Evolutionary conservation across 2,113 vertebrate species (phyloP), one percentile per base, ranked within the genome.

Genomic region (Scytalopus superciliaris): DNA sequence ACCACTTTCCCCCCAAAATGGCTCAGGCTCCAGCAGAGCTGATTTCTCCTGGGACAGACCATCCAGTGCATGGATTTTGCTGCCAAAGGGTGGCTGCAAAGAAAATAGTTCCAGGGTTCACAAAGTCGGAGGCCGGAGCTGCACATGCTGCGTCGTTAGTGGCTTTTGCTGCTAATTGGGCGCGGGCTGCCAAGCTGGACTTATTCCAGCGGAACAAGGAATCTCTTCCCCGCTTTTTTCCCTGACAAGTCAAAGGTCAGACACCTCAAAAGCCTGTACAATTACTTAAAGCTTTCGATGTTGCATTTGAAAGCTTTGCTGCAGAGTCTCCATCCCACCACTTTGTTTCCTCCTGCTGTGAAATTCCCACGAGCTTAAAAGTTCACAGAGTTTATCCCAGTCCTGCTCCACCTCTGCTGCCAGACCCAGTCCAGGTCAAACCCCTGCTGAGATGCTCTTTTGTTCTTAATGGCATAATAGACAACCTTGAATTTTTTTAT

Each of bases 151-250:
- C 3, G 27, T 74, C 3, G 0, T 86, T 86, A 82, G 84, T 82
- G 93, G 84, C 87, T 95, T 89, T 84, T 87, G 84, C 81, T 84
- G 93, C 89, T 96, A 93, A 97, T 89, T 94, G 94, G 95, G 78
- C 0, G 0, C 10, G 0, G 55, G 45, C 70, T 94, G 94, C 87
- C 94, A 84, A 75, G 68, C 87, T 89, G 84, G 81, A 81, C 66
- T 63, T 45, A 74, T 6, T 94, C 86, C 95, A 94, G 86, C 0
- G 1, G 83, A 92, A 92, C 94, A 92, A 90, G 55, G 80, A 93
- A 92, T 77, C 86, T 77, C 55, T 90, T 66, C 62, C 39, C 68
- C 69, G 59, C 39, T 62, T 85, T 90, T 79, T 68, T 62, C 37
- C 45, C 40, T 52, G 45, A 45, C 55, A 80, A 62, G 83, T 93